phyloP scores from a whole-genome alignment of 2,797 vertebrate species.

The Loriculus beryllinus region DNA sequence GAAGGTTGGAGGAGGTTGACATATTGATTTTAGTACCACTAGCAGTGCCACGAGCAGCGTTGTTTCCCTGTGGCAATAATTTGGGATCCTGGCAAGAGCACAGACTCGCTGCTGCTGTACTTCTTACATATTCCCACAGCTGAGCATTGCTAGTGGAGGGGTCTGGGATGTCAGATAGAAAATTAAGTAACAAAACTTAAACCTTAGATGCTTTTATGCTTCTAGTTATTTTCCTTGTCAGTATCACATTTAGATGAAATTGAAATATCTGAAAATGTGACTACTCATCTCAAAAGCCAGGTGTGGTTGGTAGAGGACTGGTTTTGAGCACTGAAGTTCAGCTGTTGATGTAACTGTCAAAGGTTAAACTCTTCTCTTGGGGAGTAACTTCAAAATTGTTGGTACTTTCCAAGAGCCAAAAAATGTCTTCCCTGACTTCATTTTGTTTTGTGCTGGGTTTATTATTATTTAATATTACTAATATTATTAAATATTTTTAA shows the following conservation, averaged over 20 bases:
- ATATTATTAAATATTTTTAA: background rate
- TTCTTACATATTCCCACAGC: background rate
- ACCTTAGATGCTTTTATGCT: background rate
- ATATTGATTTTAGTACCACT: background rate
- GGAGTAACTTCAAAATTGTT: background rate
- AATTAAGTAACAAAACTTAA: background rate
- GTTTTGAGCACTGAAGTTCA: background rate
- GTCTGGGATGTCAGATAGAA: background rate
- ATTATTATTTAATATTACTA: background rate
- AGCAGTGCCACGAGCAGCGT: background rate
- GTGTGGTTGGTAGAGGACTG: background rate
- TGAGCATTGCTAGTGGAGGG: background rate
- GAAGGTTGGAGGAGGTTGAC: background rate
- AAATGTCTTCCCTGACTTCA: background rate
- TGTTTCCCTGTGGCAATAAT: background rate
- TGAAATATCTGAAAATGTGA: background rate
- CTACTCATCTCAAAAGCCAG: background rate
- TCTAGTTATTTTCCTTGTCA: background rate
- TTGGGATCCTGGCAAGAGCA: background rate
- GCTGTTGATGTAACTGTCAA: background rate
- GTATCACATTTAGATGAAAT: background rate
- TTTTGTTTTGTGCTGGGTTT: background rate
- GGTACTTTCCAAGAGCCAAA: constrained; percentile 12
- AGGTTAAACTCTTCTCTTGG: background rate
- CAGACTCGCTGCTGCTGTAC: fast-evolving